phyloP scores from a whole-genome alignment of 2,888 invertebrate species.

The Endotricha flammealis region DNA sequence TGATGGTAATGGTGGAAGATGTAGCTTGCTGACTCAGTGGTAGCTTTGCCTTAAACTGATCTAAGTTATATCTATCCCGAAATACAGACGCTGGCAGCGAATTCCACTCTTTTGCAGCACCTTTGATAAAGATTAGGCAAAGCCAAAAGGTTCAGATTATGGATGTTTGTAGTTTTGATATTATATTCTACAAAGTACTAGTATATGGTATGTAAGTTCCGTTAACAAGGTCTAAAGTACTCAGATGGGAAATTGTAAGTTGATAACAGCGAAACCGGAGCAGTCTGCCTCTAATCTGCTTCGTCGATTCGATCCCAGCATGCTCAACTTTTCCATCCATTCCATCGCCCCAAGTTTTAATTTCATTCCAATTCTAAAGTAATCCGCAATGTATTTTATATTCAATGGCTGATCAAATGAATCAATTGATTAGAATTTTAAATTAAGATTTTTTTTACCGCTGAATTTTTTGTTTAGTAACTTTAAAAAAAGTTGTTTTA shows the following conservation, averaged over 20 bases:
- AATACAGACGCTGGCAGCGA: no score
- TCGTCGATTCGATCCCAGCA: slow-evolving; percentile 17
- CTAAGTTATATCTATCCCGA: no score
- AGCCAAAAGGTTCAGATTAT: no score
- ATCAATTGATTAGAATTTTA: slow-evolving; percentile 43
- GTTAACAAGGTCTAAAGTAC: slow-evolving; percentile 10
- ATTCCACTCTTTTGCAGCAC: no score
- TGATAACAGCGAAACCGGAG: slow-evolving; percentile 44
- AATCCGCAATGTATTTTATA: slow-evolving; percentile 38
- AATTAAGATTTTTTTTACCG: slow-evolving; percentile 25
- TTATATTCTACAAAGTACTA: no score
- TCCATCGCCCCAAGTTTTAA: slow-evolving; percentile 48
- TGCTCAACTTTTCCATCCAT: slow-evolving; percentile 39
- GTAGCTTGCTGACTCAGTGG: no score
- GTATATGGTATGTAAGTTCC: slow-evolving; percentile 15
- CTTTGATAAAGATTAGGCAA: no score
- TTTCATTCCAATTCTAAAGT: slow-evolving; percentile 49
- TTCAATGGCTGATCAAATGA: slow-evolving; percentile 36
- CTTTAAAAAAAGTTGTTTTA: not conserved
- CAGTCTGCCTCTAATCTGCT: slow-evolving; percentile 4
- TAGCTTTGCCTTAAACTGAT: no score
- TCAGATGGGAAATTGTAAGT: slow-evolving; percentile 39
- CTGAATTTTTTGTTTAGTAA: slow-evolving; percentile 10
- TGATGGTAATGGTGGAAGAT: no score
- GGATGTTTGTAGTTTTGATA: no score